Percentiles rank a stretch among this genome's conserved stretches.
These are phyloP conservation scores for Phycodurus eques DNA, from an alignment of 2,113 vertebrate species.

Conservation along the genomic window DNA sequence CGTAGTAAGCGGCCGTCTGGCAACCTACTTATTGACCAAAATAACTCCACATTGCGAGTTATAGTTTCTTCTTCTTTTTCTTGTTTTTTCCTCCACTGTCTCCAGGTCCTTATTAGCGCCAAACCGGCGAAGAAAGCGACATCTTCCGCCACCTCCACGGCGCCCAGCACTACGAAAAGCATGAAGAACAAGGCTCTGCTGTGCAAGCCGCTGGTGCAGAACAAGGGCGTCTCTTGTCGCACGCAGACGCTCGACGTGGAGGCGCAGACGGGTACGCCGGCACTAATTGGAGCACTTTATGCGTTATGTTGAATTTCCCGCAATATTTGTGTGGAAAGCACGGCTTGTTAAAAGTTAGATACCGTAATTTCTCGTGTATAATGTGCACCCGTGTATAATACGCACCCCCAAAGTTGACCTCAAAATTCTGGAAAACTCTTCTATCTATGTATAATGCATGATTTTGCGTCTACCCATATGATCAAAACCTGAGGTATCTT, in stretches of 20 bases:
- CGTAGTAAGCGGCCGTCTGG: slow-evolving; percentile 69
- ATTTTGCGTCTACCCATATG: too few species aligned
- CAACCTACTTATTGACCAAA: not conserved
- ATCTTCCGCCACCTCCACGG: slow-evolving; percentile 58
- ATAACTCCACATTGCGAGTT: not conserved
- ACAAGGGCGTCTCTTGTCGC: slow-evolving; percentile 92
- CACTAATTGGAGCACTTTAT: not conserved
- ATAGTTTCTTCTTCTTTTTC: not conserved
- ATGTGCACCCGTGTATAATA: too few species aligned
- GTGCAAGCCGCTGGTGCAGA: slow-evolving; percentile 91
- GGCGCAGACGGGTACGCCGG: slow-evolving; percentile 83
- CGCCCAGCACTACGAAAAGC: slow-evolving; percentile 52
- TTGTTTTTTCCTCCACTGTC: too few species aligned
- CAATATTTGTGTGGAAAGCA: too few species aligned
- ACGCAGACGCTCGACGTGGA: slow-evolving; percentile 83
- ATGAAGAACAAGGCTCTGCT: slow-evolving; percentile 96
- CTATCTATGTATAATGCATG: too few species aligned
- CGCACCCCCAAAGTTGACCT: too few species aligned
- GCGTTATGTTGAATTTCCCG: too few species aligned
- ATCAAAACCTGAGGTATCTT: too few species aligned
- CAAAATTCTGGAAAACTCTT: too few species aligned
- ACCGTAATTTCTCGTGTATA: too few species aligned
- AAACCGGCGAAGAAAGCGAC: slow-evolving; percentile 69
- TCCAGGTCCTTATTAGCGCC: slow-evolving; percentile 86
- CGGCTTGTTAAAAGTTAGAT: too few species aligned